Conservation (phyloP, 2,113 vertebrate species). For the Antidorcas marsupialis region DNA sequence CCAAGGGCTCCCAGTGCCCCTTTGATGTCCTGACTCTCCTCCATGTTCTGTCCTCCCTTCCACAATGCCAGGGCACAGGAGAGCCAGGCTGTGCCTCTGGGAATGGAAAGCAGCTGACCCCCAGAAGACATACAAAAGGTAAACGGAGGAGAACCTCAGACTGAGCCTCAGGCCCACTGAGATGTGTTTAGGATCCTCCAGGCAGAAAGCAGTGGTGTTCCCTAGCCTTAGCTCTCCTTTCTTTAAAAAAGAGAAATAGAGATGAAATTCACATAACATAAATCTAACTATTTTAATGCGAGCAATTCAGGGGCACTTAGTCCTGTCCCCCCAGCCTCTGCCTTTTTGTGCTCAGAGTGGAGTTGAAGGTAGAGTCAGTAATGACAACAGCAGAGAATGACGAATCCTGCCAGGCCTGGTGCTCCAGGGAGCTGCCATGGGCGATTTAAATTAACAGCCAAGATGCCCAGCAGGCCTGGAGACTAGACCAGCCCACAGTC, state of each 20-base stretch:
- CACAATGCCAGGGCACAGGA: not conserved
- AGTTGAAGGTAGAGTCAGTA: not conserved
- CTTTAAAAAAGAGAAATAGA: not conserved
- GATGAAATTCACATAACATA: not conserved
- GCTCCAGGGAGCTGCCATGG: constrained; percentile 59
- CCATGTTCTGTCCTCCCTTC: not conserved
- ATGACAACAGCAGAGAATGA: not conserved
- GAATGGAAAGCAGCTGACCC: not conserved
- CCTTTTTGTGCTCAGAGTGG: not conserved
- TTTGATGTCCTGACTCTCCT: not conserved
- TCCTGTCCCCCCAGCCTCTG: not conserved
- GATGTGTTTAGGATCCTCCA: not conserved
- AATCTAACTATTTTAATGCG: not conserved
- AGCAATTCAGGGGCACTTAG: not conserved
- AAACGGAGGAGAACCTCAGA: not conserved
- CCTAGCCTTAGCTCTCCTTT: not conserved
- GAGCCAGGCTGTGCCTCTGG: not conserved
- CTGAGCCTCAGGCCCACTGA: not conserved
- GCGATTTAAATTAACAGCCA: constrained; percentile 63
- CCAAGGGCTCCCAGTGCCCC: not conserved
- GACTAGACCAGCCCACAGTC: not conserved
- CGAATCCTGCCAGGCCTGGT: not conserved
- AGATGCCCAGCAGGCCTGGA: constrained; percentile 66
- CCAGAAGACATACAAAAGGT: not conserved
- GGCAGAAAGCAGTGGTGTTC: not conserved